Evolutionary conservation across 1,140 invertebrate genomes (phyloP).

Genomic region (Leptinotarsa lineolata): DNA sequence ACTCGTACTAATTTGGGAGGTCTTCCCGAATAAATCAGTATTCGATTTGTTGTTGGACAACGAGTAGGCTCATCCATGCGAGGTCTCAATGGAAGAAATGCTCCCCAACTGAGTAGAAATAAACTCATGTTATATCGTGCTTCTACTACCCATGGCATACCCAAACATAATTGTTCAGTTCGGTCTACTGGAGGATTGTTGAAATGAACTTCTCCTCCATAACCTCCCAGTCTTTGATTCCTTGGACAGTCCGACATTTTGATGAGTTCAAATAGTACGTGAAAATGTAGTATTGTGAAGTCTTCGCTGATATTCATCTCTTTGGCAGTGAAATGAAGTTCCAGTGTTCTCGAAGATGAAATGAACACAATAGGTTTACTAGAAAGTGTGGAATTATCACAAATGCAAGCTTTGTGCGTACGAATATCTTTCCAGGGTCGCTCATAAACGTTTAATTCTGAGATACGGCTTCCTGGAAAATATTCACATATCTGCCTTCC

Average conservation of each 20-base stretch:
- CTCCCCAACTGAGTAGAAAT: slow-evolving; percentile 76
- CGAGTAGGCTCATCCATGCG: slow-evolving; percentile 62
- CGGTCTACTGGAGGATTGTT: slow-evolving; percentile 64
- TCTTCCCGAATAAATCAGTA: slow-evolving; percentile 68
- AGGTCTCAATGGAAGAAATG: slow-evolving; percentile 60
- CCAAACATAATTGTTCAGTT: slow-evolving; percentile 70
- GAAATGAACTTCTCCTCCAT: slow-evolving; percentile 66
- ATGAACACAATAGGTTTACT: slow-evolving; percentile 65
- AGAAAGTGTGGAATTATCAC: slow-evolving; percentile 67
- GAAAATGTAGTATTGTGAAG: slow-evolving; percentile 70
- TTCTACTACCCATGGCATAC: slow-evolving; percentile 74
- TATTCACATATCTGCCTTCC: slow-evolving; percentile 59
- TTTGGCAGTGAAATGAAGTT: slow-evolving; percentile 67
- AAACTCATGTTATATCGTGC: slow-evolving; percentile 74
- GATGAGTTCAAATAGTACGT: slow-evolving; percentile 69
- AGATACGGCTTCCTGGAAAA: slow-evolving; percentile 61
- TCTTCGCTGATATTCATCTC: slow-evolving; percentile 72
- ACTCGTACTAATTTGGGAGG: slow-evolving; percentile 69
- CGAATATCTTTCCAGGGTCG: slow-evolving; percentile 68
- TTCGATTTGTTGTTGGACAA: slow-evolving; percentile 66
- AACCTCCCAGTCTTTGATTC: slow-evolving; percentile 65
- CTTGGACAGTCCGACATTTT: slow-evolving; percentile 68
- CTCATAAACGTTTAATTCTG: slow-evolving; percentile 66
- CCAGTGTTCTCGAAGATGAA: slow-evolving; percentile 66
- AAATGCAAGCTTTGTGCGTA: slow-evolving; percentile 69